These are phyloP conservation scores for Grantiella picta DNA, from an alignment of 2,113 vertebrate genomes.

Conservation along the genomic window DNA sequence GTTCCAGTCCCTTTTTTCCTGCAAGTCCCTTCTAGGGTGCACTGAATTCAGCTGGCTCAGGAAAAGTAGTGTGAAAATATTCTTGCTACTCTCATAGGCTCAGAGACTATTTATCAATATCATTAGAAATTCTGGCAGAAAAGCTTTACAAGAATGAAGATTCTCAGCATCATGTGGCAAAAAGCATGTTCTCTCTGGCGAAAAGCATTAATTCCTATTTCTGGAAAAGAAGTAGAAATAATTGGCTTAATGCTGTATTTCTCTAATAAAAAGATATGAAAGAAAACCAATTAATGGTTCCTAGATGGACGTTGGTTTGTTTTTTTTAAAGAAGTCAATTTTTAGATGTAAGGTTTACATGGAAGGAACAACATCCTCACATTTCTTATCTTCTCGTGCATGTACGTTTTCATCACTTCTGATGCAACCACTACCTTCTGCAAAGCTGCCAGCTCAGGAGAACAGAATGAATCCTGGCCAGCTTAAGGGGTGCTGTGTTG, in stretches of 20 bases:
- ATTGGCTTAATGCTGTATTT: not conserved
- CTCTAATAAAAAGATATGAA: not conserved
- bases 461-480: accelerated
- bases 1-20: not conserved
- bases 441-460: not conserved
- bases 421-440: not conserved
- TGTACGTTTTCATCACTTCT: not conserved
- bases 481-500: not conserved
- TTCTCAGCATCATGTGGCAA: not conserved
- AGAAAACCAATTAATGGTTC: not conserved
- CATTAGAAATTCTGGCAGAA: not conserved
- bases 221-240: not conserved
- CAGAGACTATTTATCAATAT: not conserved
- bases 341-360: not conserved
- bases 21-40: not conserved
- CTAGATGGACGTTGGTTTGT: not conserved
- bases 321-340: too few species aligned
- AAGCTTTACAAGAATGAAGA: not conserved
- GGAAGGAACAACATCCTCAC: not conserved
- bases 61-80: not conserved
- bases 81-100: not conserved
- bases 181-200: not conserved
- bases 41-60: not conserved
- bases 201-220: not conserved
- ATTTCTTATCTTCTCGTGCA: not conserved